Evolutionary conservation across 2,888 invertebrate species (phyloP), one percentile per base, ranked within the genome.

Genomic region (Eupithecia insigniata): DNA sequence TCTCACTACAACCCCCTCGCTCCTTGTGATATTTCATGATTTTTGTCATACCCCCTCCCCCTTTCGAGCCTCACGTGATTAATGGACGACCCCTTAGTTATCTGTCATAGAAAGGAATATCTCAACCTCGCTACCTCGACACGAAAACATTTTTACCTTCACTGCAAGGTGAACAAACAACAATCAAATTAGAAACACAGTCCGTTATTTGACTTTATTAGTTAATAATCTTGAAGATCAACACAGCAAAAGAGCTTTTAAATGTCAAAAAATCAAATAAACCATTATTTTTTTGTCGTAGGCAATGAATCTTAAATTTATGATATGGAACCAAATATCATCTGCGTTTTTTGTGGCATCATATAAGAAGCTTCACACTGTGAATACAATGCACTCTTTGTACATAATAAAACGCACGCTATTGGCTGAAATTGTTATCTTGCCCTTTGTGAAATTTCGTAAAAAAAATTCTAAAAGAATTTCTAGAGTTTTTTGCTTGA

Each of bases 371-470:
- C 22, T 51, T 51, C 22, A 22, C 8, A 26, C 22, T 26, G 12
- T 22, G 51, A 51, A 51, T 22, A 51, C 51, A 51, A 51, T 51
- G 51, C 51, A 26, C 26, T 51, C 51, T 51, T 22, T 2, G 51
- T 51, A 51, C 10, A 51, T 22, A 51, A 61, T 58, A 66, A 32
- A 34, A 68, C 34, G 65, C 26, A 69, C 68, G 46, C 43, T 14
- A 72, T 72, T 72, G 68, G 72, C 51, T 36, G 60, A 72, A 60
- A 69, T 65, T 67, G 28, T 64, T 68, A 62, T 36, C 46, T n/a
- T 22, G 12, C 22, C 68, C 30, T 60, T 72, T 72, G 60, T 60
- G 32, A 36, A 18, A 7, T 16, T 16, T 14, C 6, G 18, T 26
- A 51, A 12, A 51, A 51, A 28, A 28, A 60, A 60, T 6, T 16